These are phyloP conservation scores for Menura novaehollandiae DNA, from an alignment of 2,113 vertebrate genomes.

Conservation along the genomic window DNA sequence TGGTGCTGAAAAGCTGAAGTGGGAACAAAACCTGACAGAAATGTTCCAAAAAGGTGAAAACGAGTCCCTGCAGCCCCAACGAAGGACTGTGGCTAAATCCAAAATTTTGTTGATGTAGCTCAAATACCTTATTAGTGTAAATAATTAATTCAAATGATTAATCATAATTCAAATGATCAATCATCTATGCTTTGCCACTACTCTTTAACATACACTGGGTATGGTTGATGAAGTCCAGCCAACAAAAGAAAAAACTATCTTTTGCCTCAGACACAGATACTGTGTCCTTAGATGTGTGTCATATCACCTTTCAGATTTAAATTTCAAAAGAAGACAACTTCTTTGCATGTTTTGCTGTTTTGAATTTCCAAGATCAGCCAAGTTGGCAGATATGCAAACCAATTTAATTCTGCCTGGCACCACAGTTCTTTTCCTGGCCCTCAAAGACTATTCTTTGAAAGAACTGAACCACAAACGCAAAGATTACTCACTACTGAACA, in stretches of 20 bases:
- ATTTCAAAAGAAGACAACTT: background rate
- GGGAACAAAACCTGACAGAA: background rate
- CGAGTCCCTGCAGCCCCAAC: background rate
- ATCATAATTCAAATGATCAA: background rate
- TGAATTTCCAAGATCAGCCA: slow-evolving; percentile 1
- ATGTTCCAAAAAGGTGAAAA: background rate
- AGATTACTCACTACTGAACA: background rate
- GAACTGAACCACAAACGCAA: slow-evolving; percentile 34
- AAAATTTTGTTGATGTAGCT: background rate
- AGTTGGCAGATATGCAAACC: slow-evolving; percentile 4
- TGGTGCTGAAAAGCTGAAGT: background rate
- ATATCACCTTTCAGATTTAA: background rate
- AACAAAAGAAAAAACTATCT: background rate
- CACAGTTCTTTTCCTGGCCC: background rate
- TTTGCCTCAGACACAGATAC: background rate
- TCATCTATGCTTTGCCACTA: background rate
- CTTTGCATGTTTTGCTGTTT: background rate
- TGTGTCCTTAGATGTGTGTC: background rate
- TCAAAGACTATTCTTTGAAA: slow-evolving; percentile 37
- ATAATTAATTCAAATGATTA: background rate
- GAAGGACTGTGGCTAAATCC: background rate
- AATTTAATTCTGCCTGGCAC: slow-evolving; percentile 25
- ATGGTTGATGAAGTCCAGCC: background rate
- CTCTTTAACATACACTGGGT: background rate
- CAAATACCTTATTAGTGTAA: background rate